Evolutionary conservation across 2,113 vertebrate species (phyloP), one percentile per base, ranked within the genome.

Genomic region (Pteruthius melanotis): DNA sequence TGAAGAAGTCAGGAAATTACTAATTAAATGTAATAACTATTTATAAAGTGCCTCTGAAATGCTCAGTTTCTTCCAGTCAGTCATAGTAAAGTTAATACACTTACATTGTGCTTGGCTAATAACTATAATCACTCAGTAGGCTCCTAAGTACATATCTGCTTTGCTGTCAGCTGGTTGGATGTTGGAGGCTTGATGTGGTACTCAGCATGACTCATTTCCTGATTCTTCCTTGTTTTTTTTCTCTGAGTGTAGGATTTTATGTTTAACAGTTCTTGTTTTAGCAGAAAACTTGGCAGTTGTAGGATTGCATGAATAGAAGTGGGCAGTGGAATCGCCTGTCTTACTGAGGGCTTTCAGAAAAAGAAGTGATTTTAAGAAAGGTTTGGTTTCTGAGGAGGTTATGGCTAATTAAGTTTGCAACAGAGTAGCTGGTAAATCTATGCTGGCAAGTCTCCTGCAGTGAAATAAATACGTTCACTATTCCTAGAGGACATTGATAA

Each of bases 191-290:
- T 92, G 31, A 57, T 87, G 87, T 77, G 63, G 50, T 83, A 44
- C 45, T 66, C 66, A 87, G 53, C 47, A n/a, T 95, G 90, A 94
- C 54, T 96, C 85, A 83, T 80, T 94, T 97, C 92, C 93, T 90
- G 35, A n/a, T 72, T 88, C 63, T 72, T 87, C 37, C 42, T 72
- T 91, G 87, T 14, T 94, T 94, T 94, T 94, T 94, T 57, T 66
- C 54, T 65, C 81, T 63, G 35, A 50, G 26, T 39, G 30, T 59
- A 87, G 42, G 56, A 28, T 39, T 83, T 87, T 53, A 20, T 90
- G 82, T 53, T 93, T 45, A 59, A n/a, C 57, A 66, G 56, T 31
- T 69, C 50, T 75, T 64, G 26, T 52, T 94, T 87, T 76, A 87
- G 78, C 76, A 83, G 54, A 86, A 90, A 86, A 61, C 4, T 66